phyloP scores from a whole-genome alignment of 2,113 vertebrate species.

The Calyptomena viridis region DNA sequence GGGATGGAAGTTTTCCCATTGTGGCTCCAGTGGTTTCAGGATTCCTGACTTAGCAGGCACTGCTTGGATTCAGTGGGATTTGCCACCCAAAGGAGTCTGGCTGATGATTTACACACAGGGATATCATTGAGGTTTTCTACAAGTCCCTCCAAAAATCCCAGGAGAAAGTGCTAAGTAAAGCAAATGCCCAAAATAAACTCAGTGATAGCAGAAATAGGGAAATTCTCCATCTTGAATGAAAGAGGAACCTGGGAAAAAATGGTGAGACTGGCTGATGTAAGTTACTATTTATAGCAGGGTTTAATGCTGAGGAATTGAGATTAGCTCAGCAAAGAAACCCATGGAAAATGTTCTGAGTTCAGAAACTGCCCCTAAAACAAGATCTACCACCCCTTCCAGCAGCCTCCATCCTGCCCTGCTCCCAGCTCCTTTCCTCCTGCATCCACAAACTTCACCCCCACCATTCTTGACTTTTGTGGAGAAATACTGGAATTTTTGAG shows the following conservation, averaged over 20 bases:
- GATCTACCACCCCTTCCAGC: not conserved
- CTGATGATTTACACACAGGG: not conserved
- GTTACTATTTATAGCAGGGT: not conserved
- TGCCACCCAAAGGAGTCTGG: not conserved
- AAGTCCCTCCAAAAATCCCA: not conserved
- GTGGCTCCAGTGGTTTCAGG: not conserved
- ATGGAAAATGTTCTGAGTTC: not conserved
- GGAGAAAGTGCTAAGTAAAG: constrained; percentile 41
- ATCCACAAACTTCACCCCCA: not conserved
- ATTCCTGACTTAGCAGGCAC: not conserved
- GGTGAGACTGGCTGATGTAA: not conserved
- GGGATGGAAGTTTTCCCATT: not conserved
- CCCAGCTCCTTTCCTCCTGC: not conserved
- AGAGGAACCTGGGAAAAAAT: not conserved
- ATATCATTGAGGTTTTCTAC: not conserved
- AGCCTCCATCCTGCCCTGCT: not conserved
- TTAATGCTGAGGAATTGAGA: not conserved
- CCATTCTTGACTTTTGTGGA: not conserved
- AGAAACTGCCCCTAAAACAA: not conserved
- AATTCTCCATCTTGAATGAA: not conserved
- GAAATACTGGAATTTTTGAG: not conserved
- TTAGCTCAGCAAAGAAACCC: not conserved
- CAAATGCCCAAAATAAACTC: not conserved
- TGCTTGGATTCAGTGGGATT: not conserved
- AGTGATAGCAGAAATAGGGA: not conserved